Conservation (phyloP, 2,888 invertebrate genomes). For the Agrotis clavis region DNA sequence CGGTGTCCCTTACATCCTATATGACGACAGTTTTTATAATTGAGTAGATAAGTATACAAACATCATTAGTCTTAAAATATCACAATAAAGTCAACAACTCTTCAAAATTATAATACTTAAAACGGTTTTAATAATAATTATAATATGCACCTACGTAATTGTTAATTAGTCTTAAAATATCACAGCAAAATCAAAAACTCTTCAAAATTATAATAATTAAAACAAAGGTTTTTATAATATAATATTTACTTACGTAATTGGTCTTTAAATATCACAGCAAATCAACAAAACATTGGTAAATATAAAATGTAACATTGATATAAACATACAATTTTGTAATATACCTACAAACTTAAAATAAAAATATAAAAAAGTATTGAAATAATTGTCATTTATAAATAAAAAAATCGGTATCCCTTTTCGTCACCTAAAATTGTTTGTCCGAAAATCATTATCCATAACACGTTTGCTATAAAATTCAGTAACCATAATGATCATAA, state of each 20-base stretch:
- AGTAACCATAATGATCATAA: no score
- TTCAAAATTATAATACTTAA: conserved; percentile 19
- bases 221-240: conserved; percentile 34
- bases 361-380: conserved; percentile 7
- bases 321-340: conserved; percentile 26
- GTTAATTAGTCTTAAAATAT: conserved; percentile 12
- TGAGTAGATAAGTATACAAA: conserved; percentile 39
- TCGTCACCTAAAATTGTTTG: no score
- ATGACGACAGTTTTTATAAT: conserved; percentile 34
- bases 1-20: conserved; percentile 19
- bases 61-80: conserved; percentile 35
- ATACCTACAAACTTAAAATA: no score
- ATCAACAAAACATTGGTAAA: conserved; percentile 37
- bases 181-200: conserved; percentile 37
- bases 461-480: no score
- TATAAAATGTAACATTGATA: conserved; percentile 32
- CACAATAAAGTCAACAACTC: no score
- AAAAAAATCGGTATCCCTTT: no score
- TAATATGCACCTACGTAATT: neutral
- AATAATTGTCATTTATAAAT: conserved; percentile 37
- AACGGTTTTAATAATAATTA: conserved; percentile 34
- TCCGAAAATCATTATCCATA: no score
- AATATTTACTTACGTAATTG: conserved; percentile 33
- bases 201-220: conserved; percentile 37
- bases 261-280: conserved; percentile 30